Conservation (phyloP, 1,140 invertebrate genomes). For the Conus ventricosus region DNA sequence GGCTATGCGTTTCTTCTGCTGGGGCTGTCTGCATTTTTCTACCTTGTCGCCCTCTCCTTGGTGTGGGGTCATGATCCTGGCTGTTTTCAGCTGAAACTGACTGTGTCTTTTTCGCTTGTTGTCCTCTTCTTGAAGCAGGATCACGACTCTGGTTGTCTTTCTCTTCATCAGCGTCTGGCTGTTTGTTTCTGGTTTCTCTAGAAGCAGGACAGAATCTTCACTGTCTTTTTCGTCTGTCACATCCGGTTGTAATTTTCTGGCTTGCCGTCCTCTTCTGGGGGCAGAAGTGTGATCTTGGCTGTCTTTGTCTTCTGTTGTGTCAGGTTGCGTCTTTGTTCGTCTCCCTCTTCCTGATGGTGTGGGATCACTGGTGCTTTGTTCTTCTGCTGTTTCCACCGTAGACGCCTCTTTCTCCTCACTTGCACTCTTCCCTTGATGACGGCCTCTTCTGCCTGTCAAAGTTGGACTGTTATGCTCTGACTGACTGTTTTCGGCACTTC, state of each 20-base stretch:
- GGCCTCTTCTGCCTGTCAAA: background rate
- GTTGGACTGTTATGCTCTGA: background rate
- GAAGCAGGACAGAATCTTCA: too few species aligned
- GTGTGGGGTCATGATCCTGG: background rate
- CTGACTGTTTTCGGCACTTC: background rate
- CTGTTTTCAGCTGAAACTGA: background rate
- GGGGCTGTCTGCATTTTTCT: too few species aligned
- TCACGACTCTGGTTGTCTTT: background rate
- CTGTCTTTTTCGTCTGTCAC: too few species aligned
- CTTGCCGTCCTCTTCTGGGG: background rate
- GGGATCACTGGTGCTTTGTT: background rate
- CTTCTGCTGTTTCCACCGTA: background rate
- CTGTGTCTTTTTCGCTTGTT: background rate
- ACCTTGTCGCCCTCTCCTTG: too few species aligned
- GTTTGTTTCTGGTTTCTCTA: background rate
- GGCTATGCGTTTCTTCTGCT: too few species aligned
- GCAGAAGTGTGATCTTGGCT: background rate
- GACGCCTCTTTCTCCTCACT: background rate
- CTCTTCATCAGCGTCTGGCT: background rate
- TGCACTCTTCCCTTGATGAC: background rate
- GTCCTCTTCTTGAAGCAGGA: slow-evolving; percentile 12
- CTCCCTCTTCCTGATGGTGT: background rate
- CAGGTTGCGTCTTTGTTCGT: background rate
- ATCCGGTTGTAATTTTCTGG: background rate
- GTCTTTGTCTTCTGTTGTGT: background rate